These are phyloP conservation scores for Drosophila equinoxialis DNA, from an alignment of 1,140 invertebrate species.

Conservation along the genomic window DNA sequence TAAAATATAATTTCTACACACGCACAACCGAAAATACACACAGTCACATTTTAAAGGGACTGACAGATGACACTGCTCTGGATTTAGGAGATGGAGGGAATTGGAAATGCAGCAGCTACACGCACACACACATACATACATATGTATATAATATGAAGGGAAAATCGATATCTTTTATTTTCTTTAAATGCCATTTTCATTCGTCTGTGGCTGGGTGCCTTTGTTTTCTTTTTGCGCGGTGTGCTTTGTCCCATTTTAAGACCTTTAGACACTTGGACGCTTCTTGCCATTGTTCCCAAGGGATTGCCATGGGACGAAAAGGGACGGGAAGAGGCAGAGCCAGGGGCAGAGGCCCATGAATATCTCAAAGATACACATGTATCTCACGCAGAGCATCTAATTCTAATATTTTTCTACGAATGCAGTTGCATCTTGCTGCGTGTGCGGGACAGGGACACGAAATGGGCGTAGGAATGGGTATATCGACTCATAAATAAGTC, in stretches of 20 bases:
- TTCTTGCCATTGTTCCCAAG: conserved; percentile 56
- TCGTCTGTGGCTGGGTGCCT: conserved; percentile 62
- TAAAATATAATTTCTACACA: conserved; percentile 33
- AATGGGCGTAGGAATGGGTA: conserved; percentile 40
- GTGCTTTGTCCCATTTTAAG: conserved; percentile 78
- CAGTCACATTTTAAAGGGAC: conserved; percentile 31
- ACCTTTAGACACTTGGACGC: conserved; percentile 57
- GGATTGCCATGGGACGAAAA: conserved; percentile 34
- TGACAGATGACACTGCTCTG: conserved; percentile 71
- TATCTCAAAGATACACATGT: conserved; percentile 15
- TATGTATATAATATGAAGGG: conserved; percentile 10
- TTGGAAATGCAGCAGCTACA: conserved; percentile 41
- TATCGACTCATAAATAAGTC: conserved; percentile 75
- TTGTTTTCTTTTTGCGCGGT: conserved; percentile 74
- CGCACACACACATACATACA: neutral
- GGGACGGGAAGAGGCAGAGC: conserved; percentile 23
- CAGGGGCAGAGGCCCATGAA: conserved; percentile 14
- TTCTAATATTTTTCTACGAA: conserved; percentile 70
- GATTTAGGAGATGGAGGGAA: conserved; percentile 46
- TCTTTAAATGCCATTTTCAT: conserved; percentile 72
- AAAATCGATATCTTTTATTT: conserved; percentile 75
- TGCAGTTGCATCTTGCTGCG: conserved; percentile 61
- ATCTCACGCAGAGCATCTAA: conserved; percentile 67
- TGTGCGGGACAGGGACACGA: neutral
- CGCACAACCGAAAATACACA: conserved; percentile 11